These are phyloP conservation scores for Drosophila algonquin DNA, from an alignment of 2,888 invertebrate species.

Conservation along the genomic window DNA sequence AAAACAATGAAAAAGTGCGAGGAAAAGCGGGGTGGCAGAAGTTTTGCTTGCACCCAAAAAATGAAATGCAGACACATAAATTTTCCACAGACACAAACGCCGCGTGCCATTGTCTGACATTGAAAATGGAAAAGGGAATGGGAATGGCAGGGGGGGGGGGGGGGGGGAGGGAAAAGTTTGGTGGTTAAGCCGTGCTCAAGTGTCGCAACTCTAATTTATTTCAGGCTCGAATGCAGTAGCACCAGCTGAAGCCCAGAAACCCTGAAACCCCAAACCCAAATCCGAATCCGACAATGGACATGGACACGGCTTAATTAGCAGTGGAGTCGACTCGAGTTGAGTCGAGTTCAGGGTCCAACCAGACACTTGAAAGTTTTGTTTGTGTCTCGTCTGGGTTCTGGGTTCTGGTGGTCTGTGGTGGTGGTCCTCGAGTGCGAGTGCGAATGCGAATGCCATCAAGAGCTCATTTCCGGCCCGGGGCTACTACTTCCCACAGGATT, in stretches of 20 bases:
- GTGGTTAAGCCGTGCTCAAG: constrained; percentile 50
- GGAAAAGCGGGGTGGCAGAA: constrained; percentile 2
- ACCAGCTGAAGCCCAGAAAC: constrained; percentile 22
- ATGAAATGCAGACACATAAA: constrained; percentile 72
- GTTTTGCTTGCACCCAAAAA: constrained; percentile 44
- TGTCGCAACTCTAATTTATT: constrained; percentile 67
- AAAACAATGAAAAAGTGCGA: not conserved
- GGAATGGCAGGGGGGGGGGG: not conserved
- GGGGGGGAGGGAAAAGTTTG: constrained; percentile 1
- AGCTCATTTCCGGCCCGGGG: constrained; percentile 69
- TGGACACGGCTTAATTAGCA: constrained; percentile 59
- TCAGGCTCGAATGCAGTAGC: constrained; percentile 32
- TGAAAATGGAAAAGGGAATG: constrained; percentile 36
- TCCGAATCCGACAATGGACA: constrained; percentile 4
- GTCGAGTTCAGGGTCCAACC: constrained; percentile 17
- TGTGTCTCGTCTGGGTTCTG: constrained; percentile 5
- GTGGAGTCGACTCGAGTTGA: constrained; percentile 8
- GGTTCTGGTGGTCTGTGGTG: constrained; percentile 9
- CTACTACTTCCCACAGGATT: constrained; percentile 40
- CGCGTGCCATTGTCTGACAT: constrained; percentile 60
- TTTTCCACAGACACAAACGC: constrained; percentile 61
- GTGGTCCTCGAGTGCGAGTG: constrained; percentile 24
- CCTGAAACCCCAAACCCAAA: constrained; percentile 3
- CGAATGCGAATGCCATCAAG: constrained; percentile 55
- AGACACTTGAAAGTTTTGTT: constrained; percentile 52